phyloP scores from a whole-genome alignment of 1,140 invertebrate species.

The Euwallacea fornicatus region DNA sequence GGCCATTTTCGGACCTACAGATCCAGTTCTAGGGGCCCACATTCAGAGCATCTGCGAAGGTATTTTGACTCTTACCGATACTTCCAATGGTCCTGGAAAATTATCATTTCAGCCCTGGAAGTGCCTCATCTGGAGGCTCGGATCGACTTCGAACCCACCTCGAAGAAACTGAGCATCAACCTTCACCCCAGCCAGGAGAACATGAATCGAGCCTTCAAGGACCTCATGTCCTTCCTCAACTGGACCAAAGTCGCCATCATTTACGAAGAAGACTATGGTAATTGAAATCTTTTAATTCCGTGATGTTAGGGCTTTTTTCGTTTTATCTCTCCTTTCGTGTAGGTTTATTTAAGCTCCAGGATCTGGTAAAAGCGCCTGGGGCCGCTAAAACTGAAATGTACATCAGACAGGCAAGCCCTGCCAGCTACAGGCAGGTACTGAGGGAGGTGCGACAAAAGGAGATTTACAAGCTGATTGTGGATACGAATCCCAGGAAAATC shows the following conservation, averaged over 20 bases:
- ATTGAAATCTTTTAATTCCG: conserved; percentile 29
- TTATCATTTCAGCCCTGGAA: conserved; percentile 63
- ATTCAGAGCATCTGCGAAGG: conserved; percentile 85
- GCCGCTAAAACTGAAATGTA: conserved; percentile 76
- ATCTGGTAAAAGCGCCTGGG: conserved; percentile 71
- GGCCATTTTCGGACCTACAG: conserved; percentile 86
- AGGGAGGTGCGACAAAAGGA: conserved; percentile 78
- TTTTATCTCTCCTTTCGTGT: conserved; percentile 16
- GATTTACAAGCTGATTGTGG: conserved; percentile 83
- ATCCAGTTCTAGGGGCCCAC: conserved; percentile 78
- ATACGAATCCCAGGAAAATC: conserved; percentile 77
- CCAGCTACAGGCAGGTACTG: conserved; percentile 76
- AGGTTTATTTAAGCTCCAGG: conserved; percentile 87
- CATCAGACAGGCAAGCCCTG: conserved; percentile 73
- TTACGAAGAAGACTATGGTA: conserved; percentile 87
- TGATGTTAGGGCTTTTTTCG: background rate
- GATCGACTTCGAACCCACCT: conserved; percentile 67
- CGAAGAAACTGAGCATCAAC: conserved; percentile 85
- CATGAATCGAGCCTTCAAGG: conserved; percentile 82
- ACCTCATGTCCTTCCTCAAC: conserved; percentile 85
- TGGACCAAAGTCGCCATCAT: conserved; percentile 93
- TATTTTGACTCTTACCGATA: background rate
- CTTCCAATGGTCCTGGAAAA: too few relatives aligned
- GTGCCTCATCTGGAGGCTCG: conserved; percentile 86
- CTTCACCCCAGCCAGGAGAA: conserved; percentile 83